Evolutionary conservation across 2,113 vertebrate genomes (phyloP), one percentile per base, ranked within the genome.

Genomic region (Anseranas semipalmata): DNA sequence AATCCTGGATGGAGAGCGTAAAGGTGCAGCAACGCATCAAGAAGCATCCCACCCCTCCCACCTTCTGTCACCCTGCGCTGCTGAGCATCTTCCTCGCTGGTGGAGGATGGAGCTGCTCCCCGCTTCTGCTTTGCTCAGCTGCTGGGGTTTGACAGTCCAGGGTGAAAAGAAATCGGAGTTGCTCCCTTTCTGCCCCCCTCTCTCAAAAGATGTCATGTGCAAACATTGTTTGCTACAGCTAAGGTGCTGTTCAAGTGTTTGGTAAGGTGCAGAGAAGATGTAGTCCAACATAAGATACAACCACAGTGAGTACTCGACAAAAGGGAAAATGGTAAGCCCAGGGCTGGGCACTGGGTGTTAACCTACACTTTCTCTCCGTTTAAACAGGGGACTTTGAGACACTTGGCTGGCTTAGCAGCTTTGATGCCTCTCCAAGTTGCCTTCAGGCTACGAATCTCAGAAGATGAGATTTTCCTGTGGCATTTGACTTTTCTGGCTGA

Each of bases 381-480:
- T 84, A 52, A 87, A 75, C 48, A 67, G 65, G 28, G 45, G 74
- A 89, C 84, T 90, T 95, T 32, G 78, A 78, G 52, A 74, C 46
- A 59, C 79, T 58, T 74, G 72, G 37, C 59, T 92, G 75, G 62
- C 80, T 92, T 84, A 59, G 66, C 79, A 76, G 90, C 85, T 89
- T 53, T 93, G 53, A 91, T 73, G 48, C 70, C 35, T 89, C 0
- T 2, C 81, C 93, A 89, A 89, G 35, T 24, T 72, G 91, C 89
- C 87, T 81, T 68, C 66, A 65, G 89, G 93, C 93, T 68, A 66
- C 53, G 55, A 43, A 68, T 81, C 81, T 93, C 17, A 89, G 37
- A 90, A 58, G 86, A 81, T 52, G 59, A 86, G 41, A 81, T 96
- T 67, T 93, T 95, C 68, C 80, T 87, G 53, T 78, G 77, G 87